Conservation (phyloP, 2,113 vertebrate genomes). For the Hyla sarda region DNA sequence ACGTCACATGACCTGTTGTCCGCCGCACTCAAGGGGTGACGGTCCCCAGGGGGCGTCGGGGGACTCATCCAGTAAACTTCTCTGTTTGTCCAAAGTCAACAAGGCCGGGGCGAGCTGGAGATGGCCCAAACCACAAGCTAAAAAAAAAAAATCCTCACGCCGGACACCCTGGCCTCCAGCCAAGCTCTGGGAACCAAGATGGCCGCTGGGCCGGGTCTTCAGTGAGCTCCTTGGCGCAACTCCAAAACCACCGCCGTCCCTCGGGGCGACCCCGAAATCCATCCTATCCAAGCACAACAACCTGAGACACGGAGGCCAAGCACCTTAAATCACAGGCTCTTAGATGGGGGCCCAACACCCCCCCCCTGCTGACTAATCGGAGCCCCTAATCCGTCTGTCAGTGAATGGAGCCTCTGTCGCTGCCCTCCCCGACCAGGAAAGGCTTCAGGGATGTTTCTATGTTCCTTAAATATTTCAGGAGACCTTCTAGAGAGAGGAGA, state of each 20-base stretch:
- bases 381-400: slow-evolving; percentile 54
- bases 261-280: slow-evolving; percentile 25
- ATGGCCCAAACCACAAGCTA: slow-evolving; percentile 43
- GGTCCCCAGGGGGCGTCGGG: background rate
- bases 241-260: slow-evolving; percentile 53
- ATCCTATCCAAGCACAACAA: slow-evolving; percentile 54
- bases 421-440: slow-evolving; percentile 29
- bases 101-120: slow-evolving; percentile 52
- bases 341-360: slow-evolving; percentile 44
- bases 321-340: slow-evolving; percentile 55
- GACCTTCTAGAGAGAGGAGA: background rate
- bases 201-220: slow-evolving; percentile 36
- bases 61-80: slow-evolving; percentile 42
- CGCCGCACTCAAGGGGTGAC: background rate
- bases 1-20: background rate
- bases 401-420: slow-evolving; percentile 51
- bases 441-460: slow-evolving; percentile 37
- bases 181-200: slow-evolving; percentile 47
- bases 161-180: slow-evolving; percentile 39
- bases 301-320: slow-evolving; percentile 48
- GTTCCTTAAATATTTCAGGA: background rate
- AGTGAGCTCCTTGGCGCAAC: slow-evolving; percentile 38
- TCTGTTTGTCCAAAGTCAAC: slow-evolving; percentile 51
- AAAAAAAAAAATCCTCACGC: no score
- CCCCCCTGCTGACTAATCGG: slow-evolving; percentile 33